Conservation (phyloP, 2,797 vertebrate genomes). For the Vipera ursinii region DNA sequence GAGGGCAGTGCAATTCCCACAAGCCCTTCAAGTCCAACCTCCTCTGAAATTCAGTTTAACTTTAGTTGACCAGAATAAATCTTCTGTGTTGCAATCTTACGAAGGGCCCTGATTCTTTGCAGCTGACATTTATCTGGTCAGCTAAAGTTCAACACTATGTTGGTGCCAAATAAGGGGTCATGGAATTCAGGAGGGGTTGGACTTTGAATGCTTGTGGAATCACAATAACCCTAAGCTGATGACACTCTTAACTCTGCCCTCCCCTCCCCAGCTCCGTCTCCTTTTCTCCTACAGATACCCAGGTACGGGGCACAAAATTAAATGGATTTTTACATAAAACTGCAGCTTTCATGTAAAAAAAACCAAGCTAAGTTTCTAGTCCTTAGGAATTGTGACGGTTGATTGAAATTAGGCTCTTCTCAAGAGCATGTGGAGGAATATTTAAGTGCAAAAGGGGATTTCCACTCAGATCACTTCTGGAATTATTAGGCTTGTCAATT, state of each 20-base stretch:
- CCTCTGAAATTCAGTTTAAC: neutral
- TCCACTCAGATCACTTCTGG: neutral
- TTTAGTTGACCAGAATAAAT: neutral
- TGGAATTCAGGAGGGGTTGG: neutral
- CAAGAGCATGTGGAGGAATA: neutral
- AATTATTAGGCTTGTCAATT: neutral
- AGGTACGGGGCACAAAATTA: neutral
- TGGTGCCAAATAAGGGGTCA: neutral
- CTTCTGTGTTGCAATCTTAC: neutral
- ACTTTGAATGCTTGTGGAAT: neutral
- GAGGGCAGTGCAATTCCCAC: neutral
- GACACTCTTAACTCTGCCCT: neutral
- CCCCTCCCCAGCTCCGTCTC: neutral
- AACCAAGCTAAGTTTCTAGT: neutral
- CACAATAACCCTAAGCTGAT: neutral
- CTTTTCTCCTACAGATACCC: neutral
- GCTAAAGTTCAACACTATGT: neutral
- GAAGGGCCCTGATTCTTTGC: neutral
- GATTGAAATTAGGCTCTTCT: neutral
- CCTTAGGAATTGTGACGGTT: neutral
- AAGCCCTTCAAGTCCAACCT: neutral
- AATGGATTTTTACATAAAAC: neutral
- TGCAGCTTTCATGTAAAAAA: neutral
- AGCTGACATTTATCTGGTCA: neutral
- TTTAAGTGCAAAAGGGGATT: neutral